Evolutionary conservation across 1,140 invertebrate genomes (phyloP), one percentile per base, ranked within the genome.

Genomic region (Diachasma alloeum): DNA sequence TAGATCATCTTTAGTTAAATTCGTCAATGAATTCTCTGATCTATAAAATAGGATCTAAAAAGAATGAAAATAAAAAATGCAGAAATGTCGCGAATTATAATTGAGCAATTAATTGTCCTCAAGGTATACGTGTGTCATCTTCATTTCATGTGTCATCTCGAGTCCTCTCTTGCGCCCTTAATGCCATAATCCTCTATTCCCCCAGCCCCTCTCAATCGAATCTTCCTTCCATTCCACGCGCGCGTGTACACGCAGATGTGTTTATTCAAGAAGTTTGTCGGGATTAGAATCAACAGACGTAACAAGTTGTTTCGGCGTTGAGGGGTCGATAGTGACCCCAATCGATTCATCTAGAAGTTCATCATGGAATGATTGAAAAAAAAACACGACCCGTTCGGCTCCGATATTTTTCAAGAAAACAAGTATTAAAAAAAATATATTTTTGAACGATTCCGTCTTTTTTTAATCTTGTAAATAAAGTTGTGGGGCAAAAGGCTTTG

Each of bases 41-140:
- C n/a, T n/a, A n/a, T n/a, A n/a, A n/a, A n/a, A n/a, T n/a, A n/a
- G n/a, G n/a, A n/a, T n/a, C n/a, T n/a, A n/a, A n/a, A n/a, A n/a
- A n/a, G n/a, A n/a, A n/a, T n/a, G n/a, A n/a, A n/a, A n/a, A n/a
- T n/a, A n/a, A n/a, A n/a, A n/a, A n/a, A 76, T 74, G 68, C 56
- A 56, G n/a, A 69, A 73, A 79, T 76, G 66, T 68, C 74, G 70
- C 67, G 53, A 63, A 42, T 80, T 56, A 59, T 69, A 72, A 78
- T 78, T 80, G 67, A 78, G 74, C 75, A 78, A 76, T 80, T 76
- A 77, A 78, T 78, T 80, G 69, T 59, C 63, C 11, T 70, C 63
- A 66, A 48, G 67, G 71, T 77, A 56, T 72, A 46, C 70, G 37
- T 74, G 59, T 74, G 73, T 74, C 56, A 59, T 31, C 46, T 74